A percentile compares a stretch with the other conserved stretches of the same genome.
These are phyloP conservation scores for Nothoprocta pentlandii DNA, from an alignment of 2,113 vertebrate species.

Conservation along the genomic window DNA sequence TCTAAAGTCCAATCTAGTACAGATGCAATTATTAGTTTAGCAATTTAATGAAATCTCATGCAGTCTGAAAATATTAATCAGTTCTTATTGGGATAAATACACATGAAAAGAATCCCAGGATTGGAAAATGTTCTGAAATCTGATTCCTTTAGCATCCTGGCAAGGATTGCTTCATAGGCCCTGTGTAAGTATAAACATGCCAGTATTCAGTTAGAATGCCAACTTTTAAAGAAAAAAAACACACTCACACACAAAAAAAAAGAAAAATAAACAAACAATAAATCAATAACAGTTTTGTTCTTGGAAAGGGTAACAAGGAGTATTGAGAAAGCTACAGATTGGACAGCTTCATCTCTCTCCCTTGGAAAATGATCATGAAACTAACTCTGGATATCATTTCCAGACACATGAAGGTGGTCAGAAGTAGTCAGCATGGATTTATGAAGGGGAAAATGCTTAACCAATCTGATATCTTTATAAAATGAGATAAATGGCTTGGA, in stretches of 20 bases:
- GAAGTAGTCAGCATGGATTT: too few relatives aligned
- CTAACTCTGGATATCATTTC: too few relatives aligned
- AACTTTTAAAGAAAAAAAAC: neutral
- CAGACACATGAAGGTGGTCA: too few relatives aligned
- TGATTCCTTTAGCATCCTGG: neutral
- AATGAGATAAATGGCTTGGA: neutral
- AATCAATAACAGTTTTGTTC: neutral
- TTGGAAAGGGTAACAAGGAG: neutral
- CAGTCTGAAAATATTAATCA: slow-evolving; percentile 47
- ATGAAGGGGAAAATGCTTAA: too few relatives aligned
- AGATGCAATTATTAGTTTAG: slow-evolving; percentile 44
- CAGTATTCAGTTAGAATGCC: neutral
- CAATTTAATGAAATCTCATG: slow-evolving; percentile 44
- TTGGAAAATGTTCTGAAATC: neutral
- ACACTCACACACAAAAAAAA: too few relatives aligned
- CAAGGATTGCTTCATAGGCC: neutral
- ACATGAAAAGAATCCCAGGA: neutral
- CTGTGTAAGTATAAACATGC: rapidly evolving
- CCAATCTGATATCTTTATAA: too few relatives aligned
- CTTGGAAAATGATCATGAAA: neutral
- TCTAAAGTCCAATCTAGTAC: slow-evolving; percentile 14
- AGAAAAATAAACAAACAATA: too few relatives aligned
- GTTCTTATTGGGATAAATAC: neutral
- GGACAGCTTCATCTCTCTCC: neutral
- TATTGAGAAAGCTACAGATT: neutral